phyloP scores from a whole-genome alignment of 1,140 invertebrate genomes.

The Drosophila bocqueti region DNA sequence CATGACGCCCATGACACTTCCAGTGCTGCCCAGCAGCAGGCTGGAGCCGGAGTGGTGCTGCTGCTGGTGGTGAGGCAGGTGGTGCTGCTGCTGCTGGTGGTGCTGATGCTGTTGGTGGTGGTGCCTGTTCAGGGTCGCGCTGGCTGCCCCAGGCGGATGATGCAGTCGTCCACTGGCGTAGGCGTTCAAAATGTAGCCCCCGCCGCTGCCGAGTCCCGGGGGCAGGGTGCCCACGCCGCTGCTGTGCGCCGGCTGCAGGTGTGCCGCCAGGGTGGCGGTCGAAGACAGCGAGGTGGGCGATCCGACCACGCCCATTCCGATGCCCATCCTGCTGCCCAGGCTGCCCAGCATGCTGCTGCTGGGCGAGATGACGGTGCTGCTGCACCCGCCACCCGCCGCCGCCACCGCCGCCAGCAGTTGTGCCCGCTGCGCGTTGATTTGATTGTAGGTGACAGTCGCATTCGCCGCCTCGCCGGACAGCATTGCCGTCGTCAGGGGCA shows the following conservation, averaged over 20 bases:
- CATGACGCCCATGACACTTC: conserved; percentile 70
- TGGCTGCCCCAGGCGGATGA: conserved; percentile 43
- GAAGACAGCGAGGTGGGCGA: conserved; percentile 76
- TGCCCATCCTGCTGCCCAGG: conserved; percentile 51
- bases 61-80: conserved; percentile 50
- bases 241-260: conserved; percentile 64
- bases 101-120: conserved; percentile 63
- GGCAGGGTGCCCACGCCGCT: conserved; percentile 74
- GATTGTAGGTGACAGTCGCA: conserved; percentile 77
- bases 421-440: conserved; percentile 74
- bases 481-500: conserved; percentile 58
- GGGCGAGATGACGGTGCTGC: conserved; percentile 76
- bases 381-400: conserved; percentile 68
- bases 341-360: conserved; percentile 70
- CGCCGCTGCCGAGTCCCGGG: conserved; percentile 74
- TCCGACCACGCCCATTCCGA: conserved; percentile 52
- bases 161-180: conserved; percentile 64
- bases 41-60: conserved; percentile 69
- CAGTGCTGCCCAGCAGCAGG: conserved; percentile 69
- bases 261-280: conserved; percentile 63
- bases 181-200: conserved; percentile 75
- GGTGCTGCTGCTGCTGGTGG: conserved; percentile 43
- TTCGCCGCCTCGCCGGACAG: conserved; percentile 61
- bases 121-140: conserved; percentile 68
- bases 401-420: conserved; percentile 73